These are phyloP conservation scores for Plutella xylostella DNA, from an alignment of 2,888 invertebrate genomes.

Conservation along the genomic window DNA sequence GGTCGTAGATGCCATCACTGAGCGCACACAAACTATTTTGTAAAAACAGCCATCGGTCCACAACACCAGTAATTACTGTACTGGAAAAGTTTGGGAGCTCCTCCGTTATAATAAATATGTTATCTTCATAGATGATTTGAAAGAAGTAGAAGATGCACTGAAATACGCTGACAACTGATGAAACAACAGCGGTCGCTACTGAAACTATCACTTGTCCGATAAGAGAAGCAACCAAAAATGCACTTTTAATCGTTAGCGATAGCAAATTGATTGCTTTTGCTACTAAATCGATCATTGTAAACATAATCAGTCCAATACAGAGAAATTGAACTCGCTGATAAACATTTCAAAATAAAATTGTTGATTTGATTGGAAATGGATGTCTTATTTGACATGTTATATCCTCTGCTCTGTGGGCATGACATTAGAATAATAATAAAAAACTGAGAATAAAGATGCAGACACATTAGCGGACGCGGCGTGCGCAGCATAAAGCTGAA, in stretches of 20 bases:
- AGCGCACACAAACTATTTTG: constrained; percentile 26
- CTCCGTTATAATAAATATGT: constrained; percentile 44
- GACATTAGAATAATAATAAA: too few species aligned
- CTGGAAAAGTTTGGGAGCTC: constrained; percentile 40
- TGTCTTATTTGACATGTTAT: too few species aligned
- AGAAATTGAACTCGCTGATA: too few species aligned
- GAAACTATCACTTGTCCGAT: constrained; percentile 47
- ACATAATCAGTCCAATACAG: too few species aligned
- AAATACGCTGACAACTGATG: constrained; percentile 26
- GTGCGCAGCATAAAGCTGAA: too few species aligned
- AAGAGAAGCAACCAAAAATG: constrained; percentile 38
- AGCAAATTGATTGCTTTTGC: constrained; percentile 41
- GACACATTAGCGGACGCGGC: too few species aligned
- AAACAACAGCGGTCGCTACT: constrained; percentile 26
- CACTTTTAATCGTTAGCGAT: constrained; percentile 34
- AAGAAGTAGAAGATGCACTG: constrained; percentile 35
- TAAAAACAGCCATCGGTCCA: constrained; percentile 20
- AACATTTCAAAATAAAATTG: too few species aligned
- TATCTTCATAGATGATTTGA: constrained; percentile 58
- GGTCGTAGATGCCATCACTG: constrained; percentile 23
- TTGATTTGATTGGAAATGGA: too few species aligned
- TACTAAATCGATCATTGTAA: constrained; percentile 43
- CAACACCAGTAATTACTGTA: constrained; percentile 21
- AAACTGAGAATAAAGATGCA: too few species aligned
- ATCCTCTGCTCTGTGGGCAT: too few species aligned